A percentile compares a stretch with the other conserved stretches of the same genome.
Evolutionary conservation across 2,113 vertebrate genomes (phyloP).

Genomic region (Oncorhynchus keta): DNA sequence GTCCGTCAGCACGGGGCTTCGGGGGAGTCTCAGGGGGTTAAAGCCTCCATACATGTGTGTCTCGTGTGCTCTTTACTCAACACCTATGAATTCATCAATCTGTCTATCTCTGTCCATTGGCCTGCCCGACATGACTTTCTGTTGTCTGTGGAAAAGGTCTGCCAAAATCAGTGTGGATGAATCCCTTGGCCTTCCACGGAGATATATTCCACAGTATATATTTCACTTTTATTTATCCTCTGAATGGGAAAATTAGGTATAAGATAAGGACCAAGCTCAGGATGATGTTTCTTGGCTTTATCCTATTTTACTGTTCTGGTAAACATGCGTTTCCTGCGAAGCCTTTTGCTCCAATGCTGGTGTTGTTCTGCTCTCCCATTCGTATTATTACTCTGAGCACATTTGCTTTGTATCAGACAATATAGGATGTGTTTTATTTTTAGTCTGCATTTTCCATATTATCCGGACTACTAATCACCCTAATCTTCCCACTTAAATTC

Average conservation of each 20-base stretch:
- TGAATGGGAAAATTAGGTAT: not conserved
- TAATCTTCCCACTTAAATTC: constrained; percentile 52
- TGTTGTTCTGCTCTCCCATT: constrained; percentile 13
- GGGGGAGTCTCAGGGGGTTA: constrained; percentile 37
- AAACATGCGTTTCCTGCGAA: constrained; percentile 38
- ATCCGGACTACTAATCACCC: constrained; percentile 53
- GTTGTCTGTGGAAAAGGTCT: constrained; percentile 14
- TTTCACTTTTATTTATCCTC: constrained; percentile 10
- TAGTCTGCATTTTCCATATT: constrained; percentile 45
- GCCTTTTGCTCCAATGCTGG: constrained; percentile 8
- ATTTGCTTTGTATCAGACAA: constrained; percentile 49
- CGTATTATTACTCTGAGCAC: constrained; percentile 21
- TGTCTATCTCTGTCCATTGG: constrained; percentile 38
- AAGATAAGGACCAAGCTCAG: not conserved
- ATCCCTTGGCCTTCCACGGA: constrained; percentile 6
- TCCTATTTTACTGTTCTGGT: not conserved
- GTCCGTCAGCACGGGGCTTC: constrained; percentile 61
- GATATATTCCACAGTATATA: not conserved
- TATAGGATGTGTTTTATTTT: constrained; percentile 43
- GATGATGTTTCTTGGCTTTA: not conserved
- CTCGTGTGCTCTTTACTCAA: constrained; percentile 50
- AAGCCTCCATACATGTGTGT: constrained; percentile 36
- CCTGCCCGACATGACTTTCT: constrained; percentile 34
- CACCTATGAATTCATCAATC: constrained; percentile 56
- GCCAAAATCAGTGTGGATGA: constrained; percentile 5